Conservation (phyloP, 2,888 invertebrate genomes). For the Colostygia pectinataria region DNA sequence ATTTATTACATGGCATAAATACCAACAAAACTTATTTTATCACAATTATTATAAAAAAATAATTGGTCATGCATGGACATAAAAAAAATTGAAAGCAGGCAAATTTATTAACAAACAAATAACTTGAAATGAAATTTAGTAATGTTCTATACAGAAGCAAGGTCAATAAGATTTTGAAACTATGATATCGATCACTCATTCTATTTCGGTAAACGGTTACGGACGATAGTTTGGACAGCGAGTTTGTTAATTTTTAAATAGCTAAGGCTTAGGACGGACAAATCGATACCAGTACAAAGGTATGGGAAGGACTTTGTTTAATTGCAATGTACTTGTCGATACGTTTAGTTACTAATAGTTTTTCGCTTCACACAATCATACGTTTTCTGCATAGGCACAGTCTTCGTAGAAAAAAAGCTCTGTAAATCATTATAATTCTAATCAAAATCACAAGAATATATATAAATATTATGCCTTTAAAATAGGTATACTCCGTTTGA, state of each 20-base stretch:
- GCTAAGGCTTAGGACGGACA: slow-evolving; percentile 74
- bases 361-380: background rate
- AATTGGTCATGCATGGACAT: slow-evolving; percentile 11
- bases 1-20: background rate
- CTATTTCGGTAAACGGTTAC: slow-evolving; percentile 41
- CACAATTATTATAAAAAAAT: background rate
- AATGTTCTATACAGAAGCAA: slow-evolving; percentile 3
- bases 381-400: slow-evolving; percentile 4
- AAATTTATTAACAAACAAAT: too few relatives aligned
- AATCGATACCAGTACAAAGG: slow-evolving; percentile 68
- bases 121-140: background rate
- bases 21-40: background rate
- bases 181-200: slow-evolving; percentile 32
- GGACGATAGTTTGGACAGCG: slow-evolving; percentile 65
- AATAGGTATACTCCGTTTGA: too few relatives aligned
- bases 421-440: too few relatives aligned
- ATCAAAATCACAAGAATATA: too few relatives aligned
- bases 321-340: slow-evolving; percentile 33
- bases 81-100: too few relatives aligned
- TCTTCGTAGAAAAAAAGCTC: too few relatives aligned
- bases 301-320: slow-evolving; percentile 58
- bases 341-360: background rate
- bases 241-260: slow-evolving; percentile 76
- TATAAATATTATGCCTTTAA: too few relatives aligned
- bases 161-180: slow-evolving; percentile 10